A percentile compares a stretch with the other conserved stretches of the same genome.
These are phyloP conservation scores for Leuciscus idus DNA, from an alignment of 2,113 vertebrate genomes.

Conservation along the genomic window DNA sequence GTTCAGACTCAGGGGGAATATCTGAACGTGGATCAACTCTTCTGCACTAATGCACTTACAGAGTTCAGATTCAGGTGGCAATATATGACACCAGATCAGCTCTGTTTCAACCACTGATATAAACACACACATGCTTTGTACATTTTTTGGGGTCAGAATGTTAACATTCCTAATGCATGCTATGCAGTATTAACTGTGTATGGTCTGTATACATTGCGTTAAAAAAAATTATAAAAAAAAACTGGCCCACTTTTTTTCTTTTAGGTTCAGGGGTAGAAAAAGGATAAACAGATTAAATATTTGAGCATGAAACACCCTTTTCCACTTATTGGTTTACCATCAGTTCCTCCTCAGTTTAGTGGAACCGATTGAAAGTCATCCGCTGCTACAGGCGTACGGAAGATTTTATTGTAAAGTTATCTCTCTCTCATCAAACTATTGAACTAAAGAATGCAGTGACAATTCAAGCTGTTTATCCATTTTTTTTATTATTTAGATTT, in stretches of 20 bases:
- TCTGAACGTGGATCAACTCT: constrained; percentile 27
- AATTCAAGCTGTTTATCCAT: not conserved
- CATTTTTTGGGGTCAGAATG: not conserved
- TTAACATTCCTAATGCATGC: not conserved
- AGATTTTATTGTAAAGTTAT: too few species aligned
- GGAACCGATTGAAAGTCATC: not conserved
- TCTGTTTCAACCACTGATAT: constrained; percentile 11
- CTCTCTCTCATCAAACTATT: not conserved
- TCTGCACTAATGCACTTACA: constrained; percentile 42
- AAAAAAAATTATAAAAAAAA: not conserved
- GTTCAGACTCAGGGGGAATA: constrained; percentile 25
- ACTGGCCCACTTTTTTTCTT: too few species aligned
- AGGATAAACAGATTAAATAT: not conserved
- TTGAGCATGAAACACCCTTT: not conserved
- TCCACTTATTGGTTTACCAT: not conserved
- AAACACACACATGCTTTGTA: not conserved
- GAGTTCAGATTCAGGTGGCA: constrained; percentile 27
- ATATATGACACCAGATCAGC: constrained; percentile 32
- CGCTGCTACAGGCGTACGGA: not conserved
- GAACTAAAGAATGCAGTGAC: not conserved
- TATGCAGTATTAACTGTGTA: not conserved
- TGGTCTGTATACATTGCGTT: not conserved
- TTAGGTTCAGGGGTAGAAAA: not conserved
- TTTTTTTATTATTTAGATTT: too few species aligned
- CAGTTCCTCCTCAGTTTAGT: not conserved